Conservation (phyloP, 2,797 vertebrate genomes). For the Darevskia mixta region DNA sequence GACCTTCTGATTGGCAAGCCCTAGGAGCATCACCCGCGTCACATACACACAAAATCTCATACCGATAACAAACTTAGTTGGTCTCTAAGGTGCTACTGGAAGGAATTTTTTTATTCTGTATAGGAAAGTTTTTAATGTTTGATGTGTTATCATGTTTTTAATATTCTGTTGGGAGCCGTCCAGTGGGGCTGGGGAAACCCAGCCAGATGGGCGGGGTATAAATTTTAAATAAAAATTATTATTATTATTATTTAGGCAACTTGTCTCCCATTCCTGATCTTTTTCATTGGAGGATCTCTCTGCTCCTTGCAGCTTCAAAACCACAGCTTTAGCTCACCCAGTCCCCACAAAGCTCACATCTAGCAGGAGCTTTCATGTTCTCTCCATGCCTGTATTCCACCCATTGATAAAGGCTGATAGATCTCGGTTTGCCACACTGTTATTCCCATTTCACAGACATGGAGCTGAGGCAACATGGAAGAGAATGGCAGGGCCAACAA, state of each 20-base stretch:
- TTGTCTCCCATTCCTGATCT: neutral
- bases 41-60: no score
- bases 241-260: neutral
- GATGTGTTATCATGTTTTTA: no score
- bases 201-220: rapidly evolving
- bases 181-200: no score
- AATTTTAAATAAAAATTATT: no score
- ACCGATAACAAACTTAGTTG: no score
- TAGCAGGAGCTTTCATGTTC: neutral
- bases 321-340: neutral
- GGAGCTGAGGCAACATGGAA: neutral
- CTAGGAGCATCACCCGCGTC: no score
- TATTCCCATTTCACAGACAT: neutral
- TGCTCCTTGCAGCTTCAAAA: neutral
- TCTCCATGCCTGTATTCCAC: neutral
- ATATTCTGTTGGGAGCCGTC: no score
- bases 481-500: neutral
- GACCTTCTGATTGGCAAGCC: no score
- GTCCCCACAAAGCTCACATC: neutral
- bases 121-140: no score
- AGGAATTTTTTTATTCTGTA: no score
- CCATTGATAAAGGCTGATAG: neutral
- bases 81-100: no score
- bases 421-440: neutral
- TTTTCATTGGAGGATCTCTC: neutral